These are phyloP conservation scores for Apantesis nais DNA, from an alignment of 2,888 invertebrate genomes.

Conservation along the genomic window DNA sequence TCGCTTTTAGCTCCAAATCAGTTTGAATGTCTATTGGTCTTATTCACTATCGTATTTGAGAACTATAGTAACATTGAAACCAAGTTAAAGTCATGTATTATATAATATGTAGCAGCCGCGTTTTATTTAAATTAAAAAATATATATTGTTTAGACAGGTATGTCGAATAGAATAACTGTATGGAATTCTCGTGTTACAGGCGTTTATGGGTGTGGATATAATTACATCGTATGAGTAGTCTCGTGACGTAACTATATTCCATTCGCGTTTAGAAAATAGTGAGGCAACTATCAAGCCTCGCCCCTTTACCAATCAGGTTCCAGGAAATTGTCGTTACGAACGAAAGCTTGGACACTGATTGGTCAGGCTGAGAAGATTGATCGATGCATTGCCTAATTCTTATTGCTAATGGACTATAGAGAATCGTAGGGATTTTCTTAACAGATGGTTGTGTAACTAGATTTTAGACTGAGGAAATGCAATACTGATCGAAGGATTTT, in stretches of 20 bases:
- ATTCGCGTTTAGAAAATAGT: background rate
- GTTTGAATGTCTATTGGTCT: background rate
- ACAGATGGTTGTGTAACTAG: background rate
- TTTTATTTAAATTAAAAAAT: conserved; percentile 21
- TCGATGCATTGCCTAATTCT: background rate
- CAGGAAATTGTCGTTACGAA: background rate
- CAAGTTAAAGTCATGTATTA: background rate
- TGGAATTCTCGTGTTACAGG: conserved; percentile 20
- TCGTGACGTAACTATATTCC: background rate
- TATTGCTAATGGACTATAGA: background rate
- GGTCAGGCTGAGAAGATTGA: background rate
- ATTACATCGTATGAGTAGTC: conserved; percentile 3
- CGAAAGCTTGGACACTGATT: background rate
- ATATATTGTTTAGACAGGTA: conserved; percentile 22
- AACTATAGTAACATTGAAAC: conserved; percentile 15
- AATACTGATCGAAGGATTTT: background rate
- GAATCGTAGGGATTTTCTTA: background rate
- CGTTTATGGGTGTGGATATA: background rate
- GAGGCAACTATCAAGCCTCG: background rate
- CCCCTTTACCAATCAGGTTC: background rate
- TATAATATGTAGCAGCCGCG: conserved; percentile 22
- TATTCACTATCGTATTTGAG: conserved; percentile 1
- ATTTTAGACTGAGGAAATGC: background rate
- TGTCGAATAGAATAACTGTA: conserved; percentile 22
- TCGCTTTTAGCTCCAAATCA: background rate